Base-by-base conservation (phyloP, 2,797 vertebrate genomes). In the Gymnocypris eckloni region DNA sequence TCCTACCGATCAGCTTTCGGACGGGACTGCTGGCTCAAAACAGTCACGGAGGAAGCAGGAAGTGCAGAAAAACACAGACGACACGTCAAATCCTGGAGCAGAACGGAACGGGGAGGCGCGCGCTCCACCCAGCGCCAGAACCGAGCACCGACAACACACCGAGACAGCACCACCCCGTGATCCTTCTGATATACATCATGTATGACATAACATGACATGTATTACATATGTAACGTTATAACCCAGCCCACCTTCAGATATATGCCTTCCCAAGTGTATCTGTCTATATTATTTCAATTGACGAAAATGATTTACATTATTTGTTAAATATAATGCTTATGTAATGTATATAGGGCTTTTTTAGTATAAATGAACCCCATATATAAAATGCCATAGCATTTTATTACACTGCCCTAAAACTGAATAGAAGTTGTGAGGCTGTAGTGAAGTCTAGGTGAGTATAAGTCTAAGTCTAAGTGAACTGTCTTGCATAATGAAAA, bases 21-120 rank as follows among this genome's bases (percentile, higher is more conserved):
- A 75, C 84, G 78, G n/a, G 72, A 39, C 69, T 75, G 77, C 69
- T 69, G 59, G 56, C 45, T 87, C 84, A 86, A 90, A 92, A 90
- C 88, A 86, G 48, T 81, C 85, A 82, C 82, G 82, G 83, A 86
- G 88, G 86, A 91, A 93, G 85, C 92, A 90, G 94, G 94, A 95
- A 96, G 92, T 89, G 85, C 76, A 87, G 52, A 28, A 80, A 85
- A 93, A 82, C 90, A 90, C 82, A 91, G 91, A 66, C 88, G 92
- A 95, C 93, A 95, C 95, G 95, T 96, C 90, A 91, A 90, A 90
- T 88, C 87, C 88, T 87, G 66, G 81, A 43, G 76, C 81, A 16
- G 54, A 81, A 41, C 25, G 28, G n/a, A 81, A 66, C n/a, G 76
- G 8, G 39, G 54, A 85, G 69, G 56, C 70, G 54, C 56, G 84